These are phyloP conservation scores for Sterrhoptilus dennistouni DNA, from an alignment of 2,113 vertebrate genomes.

Conservation along the genomic window DNA sequence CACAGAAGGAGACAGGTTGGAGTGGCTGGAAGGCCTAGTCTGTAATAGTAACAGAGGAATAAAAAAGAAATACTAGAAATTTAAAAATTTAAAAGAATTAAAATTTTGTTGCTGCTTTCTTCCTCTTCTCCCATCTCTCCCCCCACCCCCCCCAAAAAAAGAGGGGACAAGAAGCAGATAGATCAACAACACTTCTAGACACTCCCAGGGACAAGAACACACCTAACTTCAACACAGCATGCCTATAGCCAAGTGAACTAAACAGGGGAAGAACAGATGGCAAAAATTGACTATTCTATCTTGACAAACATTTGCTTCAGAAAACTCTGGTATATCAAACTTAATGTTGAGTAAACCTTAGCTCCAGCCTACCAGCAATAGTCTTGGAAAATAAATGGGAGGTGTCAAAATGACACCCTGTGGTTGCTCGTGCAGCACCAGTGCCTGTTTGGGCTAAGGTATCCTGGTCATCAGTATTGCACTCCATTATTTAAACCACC, in stretches of 20 bases:
- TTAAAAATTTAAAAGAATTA: fast-evolving
- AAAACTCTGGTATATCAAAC: not conserved
- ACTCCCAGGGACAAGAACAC: not conserved
- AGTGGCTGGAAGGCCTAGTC: not conserved
- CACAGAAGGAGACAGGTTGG: not conserved
- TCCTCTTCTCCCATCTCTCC: not conserved
- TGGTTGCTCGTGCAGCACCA: not conserved
- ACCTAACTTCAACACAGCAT: not conserved
- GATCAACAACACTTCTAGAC: not conserved
- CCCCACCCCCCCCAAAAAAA: not conserved
- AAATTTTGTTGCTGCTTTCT: not conserved
- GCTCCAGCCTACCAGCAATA: not conserved
- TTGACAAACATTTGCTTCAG: not conserved
- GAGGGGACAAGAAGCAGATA: not conserved
- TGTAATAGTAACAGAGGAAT: not conserved
- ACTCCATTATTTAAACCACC: not conserved
- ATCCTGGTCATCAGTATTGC: not conserved
- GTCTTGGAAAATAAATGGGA: not conserved
- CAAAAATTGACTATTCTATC: not conserved
- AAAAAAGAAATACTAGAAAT: not conserved
- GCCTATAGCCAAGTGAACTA: not conserved
- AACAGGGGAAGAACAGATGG: not conserved
- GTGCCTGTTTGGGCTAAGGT: not conserved
- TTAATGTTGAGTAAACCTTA: fast-evolving
- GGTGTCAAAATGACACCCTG: not conserved